Conservation (phyloP, 2,888 invertebrate genomes). For the Pandemis corylana region DNA sequence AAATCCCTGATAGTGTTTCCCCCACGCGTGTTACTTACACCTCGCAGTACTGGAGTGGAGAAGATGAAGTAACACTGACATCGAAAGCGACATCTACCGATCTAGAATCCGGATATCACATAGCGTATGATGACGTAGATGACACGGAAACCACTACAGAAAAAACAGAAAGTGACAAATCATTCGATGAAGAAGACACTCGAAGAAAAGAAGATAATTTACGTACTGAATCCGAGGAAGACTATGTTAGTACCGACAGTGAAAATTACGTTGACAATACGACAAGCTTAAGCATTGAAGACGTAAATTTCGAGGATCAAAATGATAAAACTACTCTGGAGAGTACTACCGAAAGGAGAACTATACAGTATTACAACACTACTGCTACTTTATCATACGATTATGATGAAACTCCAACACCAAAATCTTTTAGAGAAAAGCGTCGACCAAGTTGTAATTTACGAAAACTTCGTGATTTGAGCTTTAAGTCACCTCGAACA, state of each 20-base stretch:
- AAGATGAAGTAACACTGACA: constrained; percentile 44
- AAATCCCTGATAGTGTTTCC: constrained; percentile 9
- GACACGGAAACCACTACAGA: constrained; percentile 49
- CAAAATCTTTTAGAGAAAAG: constrained; percentile 43
- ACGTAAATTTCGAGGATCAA: neutral
- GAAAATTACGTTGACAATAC: constrained; percentile 51
- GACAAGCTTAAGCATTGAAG: constrained; percentile 5
- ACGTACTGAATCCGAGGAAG: constrained; percentile 37
- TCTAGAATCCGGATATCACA: constrained; percentile 57
- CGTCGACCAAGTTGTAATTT: constrained; percentile 60
- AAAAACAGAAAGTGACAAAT: constrained; percentile 26
- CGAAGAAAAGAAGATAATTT: constrained; percentile 48
- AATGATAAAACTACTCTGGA: constrained; percentile 4
- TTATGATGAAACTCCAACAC: constrained; percentile 10
- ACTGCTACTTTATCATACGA: neutral
- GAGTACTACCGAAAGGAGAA: neutral
- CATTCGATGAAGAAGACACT: constrained; percentile 9
- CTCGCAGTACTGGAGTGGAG: constrained; percentile 45
- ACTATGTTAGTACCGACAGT: constrained; percentile 40
- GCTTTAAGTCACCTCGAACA: constrained; percentile 69
- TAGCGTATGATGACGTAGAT: constrained; percentile 65
- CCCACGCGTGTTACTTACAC: constrained; percentile 20
- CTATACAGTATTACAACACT: neutral
- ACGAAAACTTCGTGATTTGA: constrained; percentile 61
- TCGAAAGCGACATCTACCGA: constrained; percentile 50